phyloP scores from a whole-genome alignment of 2,113 vertebrate genomes.

The human (Homo sapiens) region DNA sequence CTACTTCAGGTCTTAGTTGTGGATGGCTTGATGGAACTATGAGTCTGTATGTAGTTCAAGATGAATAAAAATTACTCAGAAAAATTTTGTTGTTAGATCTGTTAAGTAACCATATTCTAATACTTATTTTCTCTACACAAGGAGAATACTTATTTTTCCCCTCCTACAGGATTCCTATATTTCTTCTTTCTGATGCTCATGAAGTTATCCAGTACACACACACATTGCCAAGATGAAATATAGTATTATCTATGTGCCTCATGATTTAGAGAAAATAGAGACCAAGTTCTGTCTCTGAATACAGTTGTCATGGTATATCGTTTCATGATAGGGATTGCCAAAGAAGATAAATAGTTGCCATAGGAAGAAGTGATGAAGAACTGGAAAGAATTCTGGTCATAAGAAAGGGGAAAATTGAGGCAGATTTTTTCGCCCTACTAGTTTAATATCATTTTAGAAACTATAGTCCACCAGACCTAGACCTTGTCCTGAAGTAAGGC shows the following conservation, averaged over 20 bases:
- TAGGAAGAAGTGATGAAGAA: neutral
- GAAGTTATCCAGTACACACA: neutral
- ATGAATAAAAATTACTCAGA: neutral
- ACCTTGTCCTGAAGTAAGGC: neutral
- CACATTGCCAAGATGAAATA: neutral
- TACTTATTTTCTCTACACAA: neutral
- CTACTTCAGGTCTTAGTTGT: neutral
- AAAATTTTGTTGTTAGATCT: neutral
- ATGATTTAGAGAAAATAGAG: conserved; percentile 10
- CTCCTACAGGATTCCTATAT: neutral
- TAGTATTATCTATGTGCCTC: neutral
- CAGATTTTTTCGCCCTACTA: neutral
- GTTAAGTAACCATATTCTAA: neutral
- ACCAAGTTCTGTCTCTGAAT: neutral
- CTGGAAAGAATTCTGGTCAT: neutral
- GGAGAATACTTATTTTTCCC: no score
- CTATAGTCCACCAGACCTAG: neutral
- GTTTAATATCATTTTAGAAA: conserved; percentile 22
- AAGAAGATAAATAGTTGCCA: neutral
- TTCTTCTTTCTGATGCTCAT: neutral
- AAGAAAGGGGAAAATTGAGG: neutral
- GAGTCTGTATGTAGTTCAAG: neutral
- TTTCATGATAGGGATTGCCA: neutral
- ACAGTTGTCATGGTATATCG: neutral
- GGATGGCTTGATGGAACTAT: neutral